phyloP scores from a whole-genome alignment of 2,888 invertebrate species.

The Acronicta aceris region DNA sequence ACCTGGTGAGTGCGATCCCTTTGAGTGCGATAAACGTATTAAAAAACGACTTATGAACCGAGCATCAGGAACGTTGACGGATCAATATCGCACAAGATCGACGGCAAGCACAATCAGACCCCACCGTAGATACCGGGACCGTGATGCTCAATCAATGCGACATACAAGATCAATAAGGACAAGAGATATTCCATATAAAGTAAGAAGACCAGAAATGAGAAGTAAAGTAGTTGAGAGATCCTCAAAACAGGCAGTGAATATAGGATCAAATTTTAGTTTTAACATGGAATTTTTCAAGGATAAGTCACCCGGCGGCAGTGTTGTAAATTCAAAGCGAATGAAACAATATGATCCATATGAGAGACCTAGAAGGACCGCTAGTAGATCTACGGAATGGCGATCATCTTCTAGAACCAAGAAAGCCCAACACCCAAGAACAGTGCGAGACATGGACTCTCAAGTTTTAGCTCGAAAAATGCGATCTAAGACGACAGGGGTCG shows the following conservation, averaged over 20 bases:
- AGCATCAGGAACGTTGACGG: conserved; percentile 34
- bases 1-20: conserved; percentile 63
- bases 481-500: conserved; percentile 46
- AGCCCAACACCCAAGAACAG: conserved; percentile 28
- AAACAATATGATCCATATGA: conserved; percentile 14
- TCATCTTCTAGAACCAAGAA: conserved; percentile 25
- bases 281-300: conserved; percentile 64
- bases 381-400: conserved; percentile 23
- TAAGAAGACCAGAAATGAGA: conserved; percentile 17
- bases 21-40: conserved; percentile 42
- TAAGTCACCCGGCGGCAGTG: conserved; percentile 18
- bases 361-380: conserved; percentile 18
- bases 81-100: conserved; percentile 21
- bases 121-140: conserved; percentile 21
- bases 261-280: conserved; percentile 64
- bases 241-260: conserved; percentile 57
- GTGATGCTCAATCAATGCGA: conserved; percentile 32
- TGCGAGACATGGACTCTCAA: conserved; percentile 53
- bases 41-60: conserved; percentile 28
- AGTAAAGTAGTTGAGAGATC: conserved; percentile 13
- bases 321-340: conserved; percentile 9
- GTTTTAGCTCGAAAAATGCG: conserved; percentile 39
- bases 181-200: conserved; percentile 12
- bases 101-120: conserved; percentile 17
- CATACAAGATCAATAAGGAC: conserved; percentile 12